Evolutionary conservation across 23 tunicate genomes (phyloP).

Genomic region (Styela plicata): DNA sequence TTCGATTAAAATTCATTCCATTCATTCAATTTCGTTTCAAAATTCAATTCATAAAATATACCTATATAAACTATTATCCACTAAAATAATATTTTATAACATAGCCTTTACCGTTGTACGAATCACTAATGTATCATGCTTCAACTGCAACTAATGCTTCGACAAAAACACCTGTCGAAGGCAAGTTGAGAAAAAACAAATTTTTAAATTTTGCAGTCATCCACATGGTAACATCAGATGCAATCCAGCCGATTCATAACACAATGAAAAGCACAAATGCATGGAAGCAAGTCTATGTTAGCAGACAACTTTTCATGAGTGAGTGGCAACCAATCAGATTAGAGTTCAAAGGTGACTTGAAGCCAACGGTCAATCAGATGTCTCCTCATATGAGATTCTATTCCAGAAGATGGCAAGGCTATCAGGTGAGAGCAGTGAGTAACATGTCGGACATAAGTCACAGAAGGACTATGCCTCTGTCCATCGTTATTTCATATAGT

Average conservation of each 20-base stretch:
- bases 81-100: too few relatives aligned
- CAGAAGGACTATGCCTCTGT: too few relatives aligned
- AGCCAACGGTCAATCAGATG: constrained; percentile 68
- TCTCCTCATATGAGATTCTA: constrained; percentile 57
- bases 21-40: too few relatives aligned
- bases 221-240: constrained; percentile 62
- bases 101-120: too few relatives aligned
- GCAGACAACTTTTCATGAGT: constrained; percentile 22
- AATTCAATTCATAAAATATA: too few relatives aligned
- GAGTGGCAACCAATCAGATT: constrained; percentile 50
- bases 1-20: too few relatives aligned
- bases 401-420: constrained; percentile 89
- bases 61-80: too few relatives aligned
- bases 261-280: constrained; percentile 46
- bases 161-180: neutral
- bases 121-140: too few relatives aligned
- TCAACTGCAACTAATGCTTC: too few relatives aligned
- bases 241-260: constrained; percentile 30
- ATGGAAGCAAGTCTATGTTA: constrained; percentile 37
- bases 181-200: too few relatives aligned
- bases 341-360: constrained; percentile 42
- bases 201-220: constrained; percentile 33
- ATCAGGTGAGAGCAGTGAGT: constrained; percentile 43
- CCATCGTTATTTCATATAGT: too few relatives aligned
- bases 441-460: too few relatives aligned